Evolutionary conservation across 1,140 invertebrate genomes (phyloP), one percentile per base, ranked within the genome.

Genomic region (Drosophila malerkotliana): DNA sequence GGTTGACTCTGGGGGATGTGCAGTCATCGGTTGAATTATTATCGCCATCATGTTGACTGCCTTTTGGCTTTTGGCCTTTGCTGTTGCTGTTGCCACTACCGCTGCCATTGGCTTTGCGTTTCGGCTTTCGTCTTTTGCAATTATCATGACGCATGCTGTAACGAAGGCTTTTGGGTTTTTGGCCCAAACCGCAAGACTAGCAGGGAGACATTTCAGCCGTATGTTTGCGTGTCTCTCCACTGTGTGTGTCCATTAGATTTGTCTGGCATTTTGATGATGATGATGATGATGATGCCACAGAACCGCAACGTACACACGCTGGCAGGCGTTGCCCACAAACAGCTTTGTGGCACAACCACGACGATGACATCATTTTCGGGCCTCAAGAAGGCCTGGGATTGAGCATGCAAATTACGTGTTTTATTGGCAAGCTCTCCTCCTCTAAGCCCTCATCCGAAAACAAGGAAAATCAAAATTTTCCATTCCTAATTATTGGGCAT

Each of bases 251-350:
- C 57, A 69, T 57, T 54, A 60, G 67, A 69, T 85, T 85, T 71
- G 57, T 62, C 15, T 60, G 58, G 81, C 77, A 68, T 74, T 72
- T 78, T 87, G 64, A 85, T 71, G 68, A 41, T 18, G 41, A 85
- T 71, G 68, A 41, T 18, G 41, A 44, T 44, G 41, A 44, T 47
- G 44, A 47, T 82, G 79, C 82, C 82, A 68, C 82, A 87, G 59
- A 88, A 87, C 82, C 82, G 83, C 83, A 87, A 79, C 75, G 64
- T 62, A 82, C 82, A 84, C 56, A 26, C 73, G 64, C 62, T 64
- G 63, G 30, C 64, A 66, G 63, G 52, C 62, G 60, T 48, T 66
- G 53, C 57, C 61, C 75, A 52, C 73, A 63, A 82, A 63, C 76
- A 83, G 79, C 77, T 62, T 81, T 73, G 73, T 34, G 47, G 55